phyloP scores from a whole-genome alignment of 2,888 invertebrate species.

The Drosophila macrospina region DNA sequence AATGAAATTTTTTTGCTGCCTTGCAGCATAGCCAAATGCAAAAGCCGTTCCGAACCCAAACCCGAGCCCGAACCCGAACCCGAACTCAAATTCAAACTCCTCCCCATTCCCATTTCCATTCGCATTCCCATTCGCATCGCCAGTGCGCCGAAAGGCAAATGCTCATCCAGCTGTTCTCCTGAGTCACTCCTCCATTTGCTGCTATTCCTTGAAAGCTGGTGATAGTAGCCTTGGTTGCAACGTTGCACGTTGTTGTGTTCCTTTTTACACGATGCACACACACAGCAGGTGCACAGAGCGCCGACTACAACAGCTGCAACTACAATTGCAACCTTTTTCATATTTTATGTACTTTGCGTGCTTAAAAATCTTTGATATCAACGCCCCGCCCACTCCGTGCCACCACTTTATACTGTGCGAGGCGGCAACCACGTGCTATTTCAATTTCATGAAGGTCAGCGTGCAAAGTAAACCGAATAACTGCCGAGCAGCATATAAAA shows the following conservation, averaged over 20 bases:
- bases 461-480: slow-evolving; percentile 35
- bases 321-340: slow-evolving; percentile 65
- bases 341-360: slow-evolving; percentile 79
- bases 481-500: slow-evolving; percentile 37
- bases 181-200: not conserved
- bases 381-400: slow-evolving; percentile 30
- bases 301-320: slow-evolving; percentile 23
- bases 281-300: slow-evolving; percentile 17
- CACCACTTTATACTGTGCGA: slow-evolving; percentile 17
- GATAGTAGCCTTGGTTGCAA: slow-evolving; percentile 6
- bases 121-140: no score
- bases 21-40: slow-evolving; percentile 25
- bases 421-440: slow-evolving; percentile 40
- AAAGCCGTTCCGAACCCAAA: not conserved
- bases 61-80: slow-evolving; percentile 1
- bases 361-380: slow-evolving; percentile 60
- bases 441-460: slow-evolving; percentile 68
- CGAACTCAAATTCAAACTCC: slow-evolving; percentile 5
- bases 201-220: not conserved
- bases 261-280: slow-evolving; percentile 7
- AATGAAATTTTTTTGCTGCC: slow-evolving; percentile 67
- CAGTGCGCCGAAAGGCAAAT: not conserved
- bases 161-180: slow-evolving; percentile 34
- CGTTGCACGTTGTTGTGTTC: slow-evolving; percentile 7
- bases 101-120: slow-evolving; percentile 17